phyloP scores from a whole-genome alignment of 2,888 invertebrate species.

The Sphinx pinastri region DNA sequence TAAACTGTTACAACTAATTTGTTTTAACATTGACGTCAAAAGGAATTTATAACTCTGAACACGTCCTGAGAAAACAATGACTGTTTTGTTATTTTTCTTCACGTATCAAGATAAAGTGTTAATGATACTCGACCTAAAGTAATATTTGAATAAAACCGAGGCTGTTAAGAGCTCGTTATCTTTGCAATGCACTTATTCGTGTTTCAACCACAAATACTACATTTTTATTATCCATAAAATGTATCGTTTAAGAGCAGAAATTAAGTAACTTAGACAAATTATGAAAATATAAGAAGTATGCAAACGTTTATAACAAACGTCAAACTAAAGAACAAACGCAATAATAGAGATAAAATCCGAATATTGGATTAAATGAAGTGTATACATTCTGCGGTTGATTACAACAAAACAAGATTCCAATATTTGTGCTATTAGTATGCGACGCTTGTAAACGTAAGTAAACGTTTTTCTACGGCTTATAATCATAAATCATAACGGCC shows the following conservation, averaged over 20 bases:
- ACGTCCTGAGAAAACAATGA: background rate
- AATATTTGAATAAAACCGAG: conserved; percentile 11
- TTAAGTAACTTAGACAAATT: background rate
- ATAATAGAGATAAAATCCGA: conserved; percentile 10
- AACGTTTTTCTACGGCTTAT: background rate
- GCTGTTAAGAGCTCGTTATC: background rate
- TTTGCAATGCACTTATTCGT: background rate
- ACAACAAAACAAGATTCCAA: background rate
- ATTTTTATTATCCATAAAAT: no score
- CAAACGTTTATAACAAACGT: background rate
- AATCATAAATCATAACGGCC: conserved; percentile 2
- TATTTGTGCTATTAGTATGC: background rate
- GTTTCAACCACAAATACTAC: background rate
- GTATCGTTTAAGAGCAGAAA: background rate
- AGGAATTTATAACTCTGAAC: background rate
- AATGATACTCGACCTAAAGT: conserved; percentile 6
- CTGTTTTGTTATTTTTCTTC: background rate
- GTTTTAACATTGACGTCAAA: conserved; percentile 16
- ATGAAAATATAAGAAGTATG: background rate
- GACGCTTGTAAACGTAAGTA: background rate
- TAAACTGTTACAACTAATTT: background rate
- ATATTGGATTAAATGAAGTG: conserved; percentile 1
- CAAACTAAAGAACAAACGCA: conserved; percentile 1
- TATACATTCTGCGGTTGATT: conserved; percentile 15
- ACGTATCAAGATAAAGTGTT: conserved; percentile 12